phyloP scores from a whole-genome alignment of 2,888 invertebrate species.

The Agriotes lineatus region DNA sequence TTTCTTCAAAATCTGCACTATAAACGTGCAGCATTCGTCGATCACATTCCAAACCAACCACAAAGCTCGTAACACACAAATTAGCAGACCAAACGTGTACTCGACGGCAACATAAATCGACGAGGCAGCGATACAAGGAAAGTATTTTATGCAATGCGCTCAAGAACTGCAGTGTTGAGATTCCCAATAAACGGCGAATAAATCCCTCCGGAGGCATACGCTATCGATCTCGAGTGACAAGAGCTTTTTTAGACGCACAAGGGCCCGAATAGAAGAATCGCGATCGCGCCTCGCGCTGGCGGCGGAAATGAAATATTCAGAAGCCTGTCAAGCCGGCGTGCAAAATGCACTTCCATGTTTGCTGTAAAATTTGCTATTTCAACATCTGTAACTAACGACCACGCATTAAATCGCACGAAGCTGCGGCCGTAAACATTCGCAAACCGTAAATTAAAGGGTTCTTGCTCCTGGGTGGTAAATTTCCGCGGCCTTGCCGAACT shows the following conservation, averaged over 20 bases:
- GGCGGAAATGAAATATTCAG: conserved; percentile 19
- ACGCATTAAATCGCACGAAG: conserved; percentile 7
- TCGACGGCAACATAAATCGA: neutral
- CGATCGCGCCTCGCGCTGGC: conserved; percentile 1
- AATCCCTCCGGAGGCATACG: conserved; percentile 5
- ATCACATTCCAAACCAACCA: too few species aligned
- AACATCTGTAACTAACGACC: conserved; percentile 23
- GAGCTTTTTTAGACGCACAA: conserved; percentile 12
- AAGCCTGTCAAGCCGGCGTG: neutral
- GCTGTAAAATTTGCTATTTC: conserved; percentile 15
- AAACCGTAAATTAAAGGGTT: conserved; percentile 14
- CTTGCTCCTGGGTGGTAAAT: neutral
- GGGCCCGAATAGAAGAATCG: conserved; percentile 2
- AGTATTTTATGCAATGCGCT: conserved; percentile 3
- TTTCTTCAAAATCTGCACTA: too few species aligned
- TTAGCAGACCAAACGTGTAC: too few species aligned
- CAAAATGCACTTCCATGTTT: conserved; percentile 3
- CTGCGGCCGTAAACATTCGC: conserved; percentile 17
- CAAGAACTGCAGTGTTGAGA: conserved; percentile 11
- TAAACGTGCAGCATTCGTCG: too few species aligned
- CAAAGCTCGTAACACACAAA: too few species aligned
- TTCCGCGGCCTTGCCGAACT: neutral
- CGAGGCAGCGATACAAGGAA: neutral
- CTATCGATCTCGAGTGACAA: conserved; percentile 18
- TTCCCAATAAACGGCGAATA: conserved; percentile 4